These are phyloP conservation scores for Leptinotarsa lineolata DNA, from an alignment of 1,140 invertebrate species.

Conservation along the genomic window DNA sequence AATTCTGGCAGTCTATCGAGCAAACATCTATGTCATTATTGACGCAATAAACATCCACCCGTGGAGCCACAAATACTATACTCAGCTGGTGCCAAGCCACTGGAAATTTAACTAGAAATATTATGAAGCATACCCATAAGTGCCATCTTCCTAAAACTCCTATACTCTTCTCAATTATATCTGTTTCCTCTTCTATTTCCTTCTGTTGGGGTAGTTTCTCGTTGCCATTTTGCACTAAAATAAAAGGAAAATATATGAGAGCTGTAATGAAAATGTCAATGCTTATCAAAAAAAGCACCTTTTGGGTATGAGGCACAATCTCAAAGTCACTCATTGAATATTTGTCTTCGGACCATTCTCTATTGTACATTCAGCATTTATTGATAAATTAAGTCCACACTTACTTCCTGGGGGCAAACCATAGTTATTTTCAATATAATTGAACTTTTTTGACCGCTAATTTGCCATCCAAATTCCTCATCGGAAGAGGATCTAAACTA, in stretches of 20 bases:
- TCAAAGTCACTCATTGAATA: too few relatives aligned
- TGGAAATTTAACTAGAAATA: constrained; percentile 72
- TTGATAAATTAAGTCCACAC: too few relatives aligned
- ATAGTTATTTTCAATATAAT: too few relatives aligned
- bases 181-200: constrained; percentile 39
- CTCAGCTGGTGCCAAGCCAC: constrained; percentile 72
- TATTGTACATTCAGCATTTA: too few relatives aligned
- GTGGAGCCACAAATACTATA: constrained; percentile 54
- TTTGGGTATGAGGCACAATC: too few relatives aligned
- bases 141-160: constrained; percentile 75
- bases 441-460: too few relatives aligned
- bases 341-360: too few relatives aligned
- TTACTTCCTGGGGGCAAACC: too few relatives aligned
- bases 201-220: constrained; percentile 1
- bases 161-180: constrained; percentile 61
- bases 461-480: too few relatives aligned
- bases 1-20: constrained; percentile 39
- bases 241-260: background rate
- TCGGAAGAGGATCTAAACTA: too few relatives aligned
- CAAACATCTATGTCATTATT: constrained; percentile 44
- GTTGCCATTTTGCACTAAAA: constrained; percentile 39
- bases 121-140: constrained; percentile 65
- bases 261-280: too few relatives aligned
- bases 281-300: too few relatives aligned
- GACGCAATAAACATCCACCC: constrained; percentile 43